These are phyloP conservation scores for Trichacis sp. DNA, from an alignment of 2,888 invertebrate genomes.

Conservation along the genomic window DNA sequence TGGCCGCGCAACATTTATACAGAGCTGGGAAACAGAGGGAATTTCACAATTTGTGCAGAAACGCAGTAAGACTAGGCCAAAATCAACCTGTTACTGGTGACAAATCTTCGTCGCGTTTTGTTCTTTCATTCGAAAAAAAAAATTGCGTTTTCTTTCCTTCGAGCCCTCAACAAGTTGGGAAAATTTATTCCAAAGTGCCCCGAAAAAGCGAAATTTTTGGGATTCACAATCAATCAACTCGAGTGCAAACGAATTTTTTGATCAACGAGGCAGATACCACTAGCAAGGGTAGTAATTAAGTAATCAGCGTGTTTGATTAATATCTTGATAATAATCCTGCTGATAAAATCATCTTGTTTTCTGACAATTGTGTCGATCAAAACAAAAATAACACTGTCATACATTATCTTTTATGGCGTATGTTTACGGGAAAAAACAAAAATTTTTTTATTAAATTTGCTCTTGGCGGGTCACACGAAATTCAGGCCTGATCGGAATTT, in stretches of 20 bases:
- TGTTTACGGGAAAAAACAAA: neutral
- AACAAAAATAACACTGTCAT: constrained; percentile 16
- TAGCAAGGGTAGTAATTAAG: constrained; percentile 3
- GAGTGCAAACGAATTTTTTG: neutral
- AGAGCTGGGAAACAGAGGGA: too few species aligned
- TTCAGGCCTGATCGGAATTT: constrained; percentile 6
- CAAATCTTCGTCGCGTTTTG: too few species aligned
- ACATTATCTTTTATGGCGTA: constrained; percentile 9
- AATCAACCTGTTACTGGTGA: too few species aligned
- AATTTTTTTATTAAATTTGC: constrained; percentile 8
- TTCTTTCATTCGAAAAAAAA: too few species aligned
- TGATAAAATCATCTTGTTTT: constrained; percentile 5
- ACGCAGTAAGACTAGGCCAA: too few species aligned
- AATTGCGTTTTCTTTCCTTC: too few species aligned
- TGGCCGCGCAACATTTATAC: too few species aligned
- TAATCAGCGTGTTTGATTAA: constrained; percentile 5
- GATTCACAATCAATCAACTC: constrained; percentile 1
- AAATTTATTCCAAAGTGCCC: too few species aligned
- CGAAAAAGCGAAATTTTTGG: neutral
- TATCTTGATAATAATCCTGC: constrained; percentile 3
- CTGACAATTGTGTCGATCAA: constrained; percentile 1
- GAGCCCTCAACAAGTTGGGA: too few species aligned
- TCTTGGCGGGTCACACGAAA: constrained; percentile 7
- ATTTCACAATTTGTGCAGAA: too few species aligned
- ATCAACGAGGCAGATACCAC: neutral